Evolutionary conservation across 1,140 invertebrate species (phyloP).

Genomic region (Zaprionus ornatus): DNA sequence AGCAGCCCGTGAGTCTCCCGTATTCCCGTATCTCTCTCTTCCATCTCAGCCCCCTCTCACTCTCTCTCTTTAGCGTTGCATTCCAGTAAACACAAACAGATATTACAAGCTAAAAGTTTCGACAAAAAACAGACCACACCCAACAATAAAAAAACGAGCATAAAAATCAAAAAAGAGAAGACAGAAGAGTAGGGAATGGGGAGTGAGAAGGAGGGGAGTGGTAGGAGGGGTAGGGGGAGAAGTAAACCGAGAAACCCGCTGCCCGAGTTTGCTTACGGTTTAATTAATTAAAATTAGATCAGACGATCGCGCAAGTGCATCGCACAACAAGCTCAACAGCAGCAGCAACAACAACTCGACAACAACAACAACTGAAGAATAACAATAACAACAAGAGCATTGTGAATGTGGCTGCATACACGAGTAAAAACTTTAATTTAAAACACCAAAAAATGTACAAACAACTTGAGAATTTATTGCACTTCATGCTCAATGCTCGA

Average conservation of each 20-base stretch:
- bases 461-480: neutral
- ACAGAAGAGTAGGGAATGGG: neutral
- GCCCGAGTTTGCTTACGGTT: constrained; percentile 24
- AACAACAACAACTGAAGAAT: constrained; percentile 2
- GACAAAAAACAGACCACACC: constrained; percentile 39
- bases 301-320: constrained; percentile 42
- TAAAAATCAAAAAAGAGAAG: constrained; percentile 1
- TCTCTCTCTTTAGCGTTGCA: constrained; percentile 2
- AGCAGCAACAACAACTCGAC: neutral
- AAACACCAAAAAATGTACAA: constrained; percentile 19
- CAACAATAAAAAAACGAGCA: constrained; percentile 7
- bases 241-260: neutral
- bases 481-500: neutral
- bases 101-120: constrained; percentile 25
- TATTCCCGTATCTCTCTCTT: neutral
- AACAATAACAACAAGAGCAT: constrained; percentile 4
- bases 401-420: neutral
- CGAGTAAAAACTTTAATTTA: constrained; percentile 28
- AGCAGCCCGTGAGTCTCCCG: neutral
- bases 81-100: constrained; percentile 37
- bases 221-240: too few relatives aligned
- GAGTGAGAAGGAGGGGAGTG: neutral
- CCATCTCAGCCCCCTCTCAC: neutral
- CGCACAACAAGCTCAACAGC: constrained; percentile 8
- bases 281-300: constrained; percentile 49